A percentile compares a stretch with the other conserved stretches of the same genome.
phyloP scores from a whole-genome alignment of 2,888 invertebrate species.

The Lasioglossum calceatum region DNA sequence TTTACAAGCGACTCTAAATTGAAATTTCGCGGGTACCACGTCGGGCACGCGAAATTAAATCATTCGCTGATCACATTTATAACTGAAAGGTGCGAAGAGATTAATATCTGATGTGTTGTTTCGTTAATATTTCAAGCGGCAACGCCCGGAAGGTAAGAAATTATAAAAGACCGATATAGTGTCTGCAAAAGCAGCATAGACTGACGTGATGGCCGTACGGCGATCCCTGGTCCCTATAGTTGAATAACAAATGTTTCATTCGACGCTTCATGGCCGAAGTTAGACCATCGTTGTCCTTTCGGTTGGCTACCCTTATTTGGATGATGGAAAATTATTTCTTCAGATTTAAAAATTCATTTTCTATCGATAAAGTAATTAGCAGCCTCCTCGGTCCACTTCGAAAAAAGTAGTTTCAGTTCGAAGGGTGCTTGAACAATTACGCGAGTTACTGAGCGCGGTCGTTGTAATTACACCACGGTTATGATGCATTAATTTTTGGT shows the following conservation, averaged over 20 bases:
- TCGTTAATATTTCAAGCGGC: not conserved
- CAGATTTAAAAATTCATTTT: not conserved
- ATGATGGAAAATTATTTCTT: not conserved
- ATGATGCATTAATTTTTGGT: not conserved
- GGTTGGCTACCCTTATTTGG: not conserved
- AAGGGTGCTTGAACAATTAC: not conserved
- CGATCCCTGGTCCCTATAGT: not conserved
- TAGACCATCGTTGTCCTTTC: not conserved
- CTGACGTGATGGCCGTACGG: not conserved
- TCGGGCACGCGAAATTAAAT: not conserved
- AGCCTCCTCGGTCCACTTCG: not conserved
- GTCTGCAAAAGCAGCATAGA: not conserved
- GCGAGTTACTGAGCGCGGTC: not conserved
- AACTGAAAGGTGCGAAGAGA: not conserved
- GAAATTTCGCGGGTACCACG: conserved; percentile 25
- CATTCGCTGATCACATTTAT: not conserved
- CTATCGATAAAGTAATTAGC: not conserved
- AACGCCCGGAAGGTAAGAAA: not conserved
- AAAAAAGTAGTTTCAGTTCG: not conserved
- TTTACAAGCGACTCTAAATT: conserved; percentile 19
- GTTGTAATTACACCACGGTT: not conserved
- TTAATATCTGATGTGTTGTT: not conserved
- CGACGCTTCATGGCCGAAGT: not conserved
- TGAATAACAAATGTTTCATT: not conserved
- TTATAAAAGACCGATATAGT: not conserved